Conservation (phyloP, 2,797 vertebrate genomes). For the Channa striata region DNA sequence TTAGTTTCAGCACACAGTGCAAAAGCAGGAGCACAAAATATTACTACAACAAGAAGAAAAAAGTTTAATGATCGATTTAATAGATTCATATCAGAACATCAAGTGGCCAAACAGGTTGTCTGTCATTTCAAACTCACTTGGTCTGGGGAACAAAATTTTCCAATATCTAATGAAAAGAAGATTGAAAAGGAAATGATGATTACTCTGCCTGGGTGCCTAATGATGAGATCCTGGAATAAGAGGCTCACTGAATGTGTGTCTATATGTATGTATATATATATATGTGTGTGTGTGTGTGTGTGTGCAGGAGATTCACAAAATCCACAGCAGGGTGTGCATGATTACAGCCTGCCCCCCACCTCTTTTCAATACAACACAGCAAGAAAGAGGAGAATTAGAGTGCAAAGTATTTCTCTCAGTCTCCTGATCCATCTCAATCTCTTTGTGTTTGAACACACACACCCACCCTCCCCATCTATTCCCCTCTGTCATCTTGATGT, state of each 20-base stretch:
- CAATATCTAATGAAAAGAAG: slow-evolving; percentile 30
- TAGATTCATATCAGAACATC: slow-evolving; percentile 35
- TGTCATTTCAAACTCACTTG: slow-evolving; percentile 52
- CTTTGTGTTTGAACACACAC: slow-evolving; percentile 31
- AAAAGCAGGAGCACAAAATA: too few relatives aligned
- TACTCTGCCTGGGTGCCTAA: slow-evolving; percentile 52
- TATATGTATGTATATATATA: slow-evolving; percentile 19
- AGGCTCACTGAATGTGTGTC: slow-evolving; percentile 7
- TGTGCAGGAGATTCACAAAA: slow-evolving; percentile 36
- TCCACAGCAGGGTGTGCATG: slow-evolving; percentile 63
- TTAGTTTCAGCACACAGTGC: too few relatives aligned
- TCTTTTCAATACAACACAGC: slow-evolving; percentile 63
- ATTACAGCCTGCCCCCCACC: slow-evolving; percentile 61
- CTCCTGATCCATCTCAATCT: slow-evolving; percentile 59
- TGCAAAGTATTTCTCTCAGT: slow-evolving; percentile 48
- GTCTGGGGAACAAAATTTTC: slow-evolving; percentile 11
- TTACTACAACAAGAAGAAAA: too few relatives aligned
- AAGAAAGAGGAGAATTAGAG: slow-evolving; percentile 62
- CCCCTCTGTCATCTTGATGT: slow-evolving; percentile 46
- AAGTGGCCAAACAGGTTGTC: slow-evolving; percentile 32
- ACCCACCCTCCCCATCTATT: slow-evolving; percentile 30
- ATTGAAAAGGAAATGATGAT: slow-evolving; percentile 57
- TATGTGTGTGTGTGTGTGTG: slow-evolving; percentile 15
- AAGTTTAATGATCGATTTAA: background rate
- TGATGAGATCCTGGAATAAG: slow-evolving; percentile 52